These are phyloP conservation scores for Mallotus villosus DNA, from an alignment of 2,797 vertebrate genomes.

Conservation along the genomic window DNA sequence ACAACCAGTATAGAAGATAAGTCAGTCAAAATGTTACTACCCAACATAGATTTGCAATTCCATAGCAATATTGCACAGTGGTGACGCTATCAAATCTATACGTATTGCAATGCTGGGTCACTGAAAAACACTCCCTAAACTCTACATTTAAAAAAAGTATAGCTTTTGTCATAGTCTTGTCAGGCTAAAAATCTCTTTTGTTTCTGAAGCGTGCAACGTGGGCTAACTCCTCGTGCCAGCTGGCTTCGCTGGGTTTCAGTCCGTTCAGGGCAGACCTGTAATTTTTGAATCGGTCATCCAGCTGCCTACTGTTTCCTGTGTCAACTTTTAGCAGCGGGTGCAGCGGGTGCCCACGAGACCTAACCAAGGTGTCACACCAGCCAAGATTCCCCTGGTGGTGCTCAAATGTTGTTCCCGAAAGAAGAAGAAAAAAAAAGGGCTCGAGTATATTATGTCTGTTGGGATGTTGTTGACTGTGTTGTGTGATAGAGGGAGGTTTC, in stretches of 20 bases:
- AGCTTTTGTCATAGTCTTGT: conserved; percentile 52
- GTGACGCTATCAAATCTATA: conserved; percentile 67
- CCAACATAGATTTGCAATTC: conserved; percentile 36
- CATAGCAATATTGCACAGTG: conserved; percentile 38
- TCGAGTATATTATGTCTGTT: conserved; percentile 54
- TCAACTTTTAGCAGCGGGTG: conserved; percentile 80
- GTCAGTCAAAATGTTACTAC: conserved; percentile 35
- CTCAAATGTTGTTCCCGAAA: conserved; percentile 56
- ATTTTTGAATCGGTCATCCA: conserved; percentile 75
- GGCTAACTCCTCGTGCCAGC: conserved; percentile 60
- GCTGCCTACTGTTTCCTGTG: conserved; percentile 80
- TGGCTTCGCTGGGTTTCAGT: conserved; percentile 70
- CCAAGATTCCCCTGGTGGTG: conserved; percentile 52
- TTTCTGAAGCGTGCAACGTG: conserved; percentile 66
- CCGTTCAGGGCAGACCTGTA: conserved; percentile 74
- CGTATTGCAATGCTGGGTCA: conserved; percentile 70
- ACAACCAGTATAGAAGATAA: not conserved
- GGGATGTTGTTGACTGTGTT: conserved; percentile 27
- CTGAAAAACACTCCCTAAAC: conserved; percentile 57
- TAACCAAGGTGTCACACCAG: conserved; percentile 70
- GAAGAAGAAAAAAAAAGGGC: conserved; percentile 37
- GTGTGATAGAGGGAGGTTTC: conserved; percentile 19
- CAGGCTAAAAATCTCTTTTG: conserved; percentile 46
- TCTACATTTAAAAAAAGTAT: conserved; percentile 68
- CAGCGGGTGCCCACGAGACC: conserved; percentile 68